Base-by-base conservation (phyloP, 1,140 invertebrate genomes). In the Helicoverpa armigera region DNA sequence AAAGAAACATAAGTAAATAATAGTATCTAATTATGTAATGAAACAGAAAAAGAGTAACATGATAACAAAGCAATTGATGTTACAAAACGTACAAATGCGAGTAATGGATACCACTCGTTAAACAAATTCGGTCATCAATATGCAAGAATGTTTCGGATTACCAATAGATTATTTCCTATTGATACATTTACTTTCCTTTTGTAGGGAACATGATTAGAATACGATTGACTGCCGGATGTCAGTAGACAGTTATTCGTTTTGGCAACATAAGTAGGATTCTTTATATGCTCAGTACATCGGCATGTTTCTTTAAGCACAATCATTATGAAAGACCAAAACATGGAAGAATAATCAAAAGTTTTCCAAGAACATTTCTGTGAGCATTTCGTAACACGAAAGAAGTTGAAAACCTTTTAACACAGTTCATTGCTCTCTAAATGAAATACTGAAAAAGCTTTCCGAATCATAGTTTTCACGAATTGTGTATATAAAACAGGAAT, bases 141-240 rank as follows among this genome's bases (percentile, higher is more conserved):
- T 54, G 67, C 23, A 53, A 54, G 50, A 43, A 72, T 48, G 35
- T 48, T 10, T 53, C 69, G 18, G 69, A 72, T 72, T 51, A 54
- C 50, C 31, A 51, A 53, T 54, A 31, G 48, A 72, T 72, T n/a
- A 72, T 72, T 72, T 72, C 53, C 65, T 18, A 69, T 69, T 69
- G 31, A 54, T 54, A 12, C 48, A 72, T 72, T 72, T 72, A 51
- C 69, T 53, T 72, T 53, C 69, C 69, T 54, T 72, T 53, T 54
- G 12, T 54, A 51, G 50, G 14, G 29, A 14, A 14, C 48, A 51
- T 54, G 69, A 54, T 29, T 72, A 29, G 48, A 54, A 72, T 72
- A 72, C n/a, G 16, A 72, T 10, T 16, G n/a, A n/a, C 48, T 29
- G 14, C 50, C 67, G 67, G 67, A 70, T 70, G 63, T 50, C 7